These are phyloP conservation scores for Cebidichthys violaceus DNA, from an alignment of 2,113 vertebrate genomes.

Conservation along the genomic window DNA sequence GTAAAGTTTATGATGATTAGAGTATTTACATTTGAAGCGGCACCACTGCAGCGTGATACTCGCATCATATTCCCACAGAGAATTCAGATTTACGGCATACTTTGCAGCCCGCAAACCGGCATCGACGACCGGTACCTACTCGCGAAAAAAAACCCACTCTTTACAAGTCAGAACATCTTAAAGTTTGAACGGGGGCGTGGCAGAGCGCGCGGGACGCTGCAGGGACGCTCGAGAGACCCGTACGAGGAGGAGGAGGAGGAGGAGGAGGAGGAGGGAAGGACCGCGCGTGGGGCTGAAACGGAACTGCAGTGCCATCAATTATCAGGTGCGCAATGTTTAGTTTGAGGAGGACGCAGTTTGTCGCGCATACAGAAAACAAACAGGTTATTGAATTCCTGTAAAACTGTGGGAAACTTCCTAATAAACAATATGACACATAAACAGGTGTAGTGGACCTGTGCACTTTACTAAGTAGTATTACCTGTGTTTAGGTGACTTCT, in stretches of 20 bases:
- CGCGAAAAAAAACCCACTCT: no score
- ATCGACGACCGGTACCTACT: neutral
- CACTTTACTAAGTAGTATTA: neutral
- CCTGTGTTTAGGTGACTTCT: neutral
- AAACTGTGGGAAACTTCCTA: neutral
- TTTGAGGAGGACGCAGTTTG: conserved; percentile 8
- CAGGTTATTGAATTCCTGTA: neutral
- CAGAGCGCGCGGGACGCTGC: conserved; percentile 7
- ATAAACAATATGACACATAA: neutral
- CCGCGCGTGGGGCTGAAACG: conserved; percentile 57
- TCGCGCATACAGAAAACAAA: neutral
- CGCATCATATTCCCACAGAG: neutral
- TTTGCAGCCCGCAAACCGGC: neutral
- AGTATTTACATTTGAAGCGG: neutral
- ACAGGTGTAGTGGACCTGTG: neutral
- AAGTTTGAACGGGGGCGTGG: conserved; percentile 35
- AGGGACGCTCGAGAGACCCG: neutral
- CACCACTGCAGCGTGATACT: neutral
- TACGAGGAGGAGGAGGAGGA: neutral
- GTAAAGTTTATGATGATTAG: neutral
- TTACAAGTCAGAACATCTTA: neutral
- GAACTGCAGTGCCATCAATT: conserved; percentile 82
- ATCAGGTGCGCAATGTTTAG: conserved; percentile 53
- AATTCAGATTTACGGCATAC: neutral
- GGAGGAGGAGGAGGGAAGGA: conserved; percentile 4